A percentile compares a stretch with the other conserved stretches of the same genome.
Evolutionary conservation across 2,113 vertebrate genomes (phyloP).

Genomic region (Atlantisia rogersi): DNA sequence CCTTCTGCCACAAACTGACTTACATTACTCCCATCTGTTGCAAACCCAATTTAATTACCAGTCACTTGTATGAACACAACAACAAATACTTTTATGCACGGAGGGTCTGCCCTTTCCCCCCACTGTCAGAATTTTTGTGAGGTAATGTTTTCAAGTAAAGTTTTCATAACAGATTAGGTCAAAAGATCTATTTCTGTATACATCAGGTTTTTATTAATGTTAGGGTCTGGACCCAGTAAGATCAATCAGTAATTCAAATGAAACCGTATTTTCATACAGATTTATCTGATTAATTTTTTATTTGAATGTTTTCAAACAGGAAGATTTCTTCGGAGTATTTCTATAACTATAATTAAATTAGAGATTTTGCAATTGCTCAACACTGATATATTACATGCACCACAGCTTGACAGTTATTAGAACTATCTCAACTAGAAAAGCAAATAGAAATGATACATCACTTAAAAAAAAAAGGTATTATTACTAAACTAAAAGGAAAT

Average conservation of each 20-base stretch:
- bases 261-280: not conserved
- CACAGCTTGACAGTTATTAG: not conserved
- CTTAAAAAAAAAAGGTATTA: not conserved
- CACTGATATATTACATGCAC: not conserved
- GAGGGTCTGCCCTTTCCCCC: not conserved
- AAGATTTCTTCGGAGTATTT: not conserved
- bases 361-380: not conserved
- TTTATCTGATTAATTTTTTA: not conserved
- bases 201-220: not conserved
- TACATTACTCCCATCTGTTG: conserved; percentile 67
- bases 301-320: not conserved
- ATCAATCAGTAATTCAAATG: not conserved
- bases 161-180: not conserved
- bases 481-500: not conserved
- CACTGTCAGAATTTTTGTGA: not conserved
- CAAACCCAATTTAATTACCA: conserved; percentile 58
- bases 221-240: not conserved
- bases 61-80: not conserved
- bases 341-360: not conserved
- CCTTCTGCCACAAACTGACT: conserved; percentile 65
- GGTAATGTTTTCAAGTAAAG: not conserved
- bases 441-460: not conserved
- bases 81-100: not conserved
- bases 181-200: not conserved
- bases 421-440: not conserved